Conservation (phyloP, 2,113 vertebrate genomes). For the Gopherus evgoodei region DNA sequence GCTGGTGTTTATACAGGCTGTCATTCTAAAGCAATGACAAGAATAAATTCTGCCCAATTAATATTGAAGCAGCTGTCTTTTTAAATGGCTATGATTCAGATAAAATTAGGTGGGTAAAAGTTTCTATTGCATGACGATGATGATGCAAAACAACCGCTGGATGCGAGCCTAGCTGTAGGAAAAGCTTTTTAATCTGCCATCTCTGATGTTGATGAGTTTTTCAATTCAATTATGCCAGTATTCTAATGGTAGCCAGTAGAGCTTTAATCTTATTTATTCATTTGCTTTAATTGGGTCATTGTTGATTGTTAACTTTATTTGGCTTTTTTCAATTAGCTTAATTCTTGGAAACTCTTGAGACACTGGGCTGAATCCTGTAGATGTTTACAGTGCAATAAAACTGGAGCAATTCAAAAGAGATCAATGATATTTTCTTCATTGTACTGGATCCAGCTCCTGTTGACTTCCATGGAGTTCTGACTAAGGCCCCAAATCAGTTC, state of each 20-base stretch:
- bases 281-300: slow-evolving; percentile 67
- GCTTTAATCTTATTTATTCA: slow-evolving; percentile 64
- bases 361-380: slow-evolving; percentile 17
- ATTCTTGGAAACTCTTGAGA: slow-evolving; percentile 71
- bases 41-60: slow-evolving; percentile 29
- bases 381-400: slow-evolving; percentile 37
- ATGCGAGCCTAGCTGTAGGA: slow-evolving; percentile 26
- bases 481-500: not conserved
- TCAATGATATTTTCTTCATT: not conserved
- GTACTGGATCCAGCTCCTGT: not conserved
- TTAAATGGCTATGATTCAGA: not conserved
- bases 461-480: not conserved
- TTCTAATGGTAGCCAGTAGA: slow-evolving; percentile 56
- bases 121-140: not conserved
- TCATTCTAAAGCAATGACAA: slow-evolving; percentile 18
- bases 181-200: slow-evolving; percentile 14
- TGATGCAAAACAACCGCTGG: slow-evolving; percentile 27
- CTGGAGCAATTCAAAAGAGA: slow-evolving; percentile 10
- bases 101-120: not conserved
- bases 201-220: slow-evolving; percentile 53
- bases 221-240: not conserved
- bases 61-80: not conserved
- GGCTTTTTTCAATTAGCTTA: slow-evolving; percentile 70
- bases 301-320: slow-evolving; percentile 72
- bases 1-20: not conserved